Evolutionary conservation across 2,113 vertebrate species (phyloP).

Genomic region (Ammodytes dubius): DNA sequence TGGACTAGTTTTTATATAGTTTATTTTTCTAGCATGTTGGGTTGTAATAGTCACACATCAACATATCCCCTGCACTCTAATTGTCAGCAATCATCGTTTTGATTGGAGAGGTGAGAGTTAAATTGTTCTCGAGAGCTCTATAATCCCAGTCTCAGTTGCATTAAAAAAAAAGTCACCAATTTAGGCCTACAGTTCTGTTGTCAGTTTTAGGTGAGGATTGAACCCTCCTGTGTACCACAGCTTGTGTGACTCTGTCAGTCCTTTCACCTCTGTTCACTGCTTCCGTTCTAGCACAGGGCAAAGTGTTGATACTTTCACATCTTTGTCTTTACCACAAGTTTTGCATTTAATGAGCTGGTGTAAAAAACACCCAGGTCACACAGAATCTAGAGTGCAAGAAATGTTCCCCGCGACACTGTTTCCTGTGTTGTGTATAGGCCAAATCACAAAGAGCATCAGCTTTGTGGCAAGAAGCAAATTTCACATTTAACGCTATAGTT

Average conservation of each 20-base stretch:
- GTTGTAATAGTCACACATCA: constrained; percentile 30
- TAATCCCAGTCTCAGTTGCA: constrained; percentile 20
- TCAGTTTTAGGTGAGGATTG: constrained; percentile 33
- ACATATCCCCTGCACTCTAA: constrained; percentile 11
- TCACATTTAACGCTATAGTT: constrained; percentile 15
- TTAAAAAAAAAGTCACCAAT: constrained; percentile 23
- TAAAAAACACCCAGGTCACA: constrained; percentile 26
- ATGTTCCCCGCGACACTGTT: neutral
- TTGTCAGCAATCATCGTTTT: constrained; percentile 37
- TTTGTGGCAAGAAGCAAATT: constrained; percentile 12
- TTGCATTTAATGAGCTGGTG: constrained; percentile 32
- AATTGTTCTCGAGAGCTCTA: constrained; percentile 9
- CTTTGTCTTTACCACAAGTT: constrained; percentile 1
- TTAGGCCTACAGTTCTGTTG: constrained; percentile 20
- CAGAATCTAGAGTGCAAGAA: constrained; percentile 22
- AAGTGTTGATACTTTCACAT: constrained; percentile 45
- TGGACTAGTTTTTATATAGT: neutral
- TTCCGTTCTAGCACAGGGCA: neutral
- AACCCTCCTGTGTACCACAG: constrained; percentile 9
- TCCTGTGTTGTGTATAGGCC: neutral
- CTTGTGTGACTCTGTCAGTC: constrained; percentile 4
- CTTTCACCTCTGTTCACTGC: constrained; percentile 27
- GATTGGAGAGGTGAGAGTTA: constrained; percentile 3
- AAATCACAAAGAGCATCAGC: constrained; percentile 4
- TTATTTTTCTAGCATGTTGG: neutral